phyloP scores from a whole-genome alignment of 2,888 invertebrate genomes.

The Congeria kusceri region DNA sequence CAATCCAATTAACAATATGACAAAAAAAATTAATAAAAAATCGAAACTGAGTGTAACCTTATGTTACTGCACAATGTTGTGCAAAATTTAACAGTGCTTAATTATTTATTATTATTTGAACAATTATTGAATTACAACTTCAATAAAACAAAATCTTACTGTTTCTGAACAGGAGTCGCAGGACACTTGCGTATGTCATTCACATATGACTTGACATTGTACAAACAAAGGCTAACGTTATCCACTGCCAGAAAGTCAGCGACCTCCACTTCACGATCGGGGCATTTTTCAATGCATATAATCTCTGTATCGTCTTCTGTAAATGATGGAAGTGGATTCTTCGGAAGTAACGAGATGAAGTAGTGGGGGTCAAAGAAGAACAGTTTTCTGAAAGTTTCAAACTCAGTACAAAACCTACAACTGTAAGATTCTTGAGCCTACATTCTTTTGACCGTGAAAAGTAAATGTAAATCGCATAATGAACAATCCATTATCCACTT shows the following conservation, averaged over 20 bases:
- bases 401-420: too few species aligned
- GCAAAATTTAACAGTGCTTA: too few species aligned
- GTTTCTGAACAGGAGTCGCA: conserved; percentile 91
- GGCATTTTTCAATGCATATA: conserved; percentile 95
- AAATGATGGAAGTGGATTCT: conserved; percentile 36
- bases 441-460: too few species aligned
- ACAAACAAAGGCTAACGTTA: conserved; percentile 91
- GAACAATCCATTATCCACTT: too few species aligned
- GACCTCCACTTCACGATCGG: conserved; percentile 89
- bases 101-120: too few species aligned
- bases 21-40: too few species aligned
- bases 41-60: too few species aligned
- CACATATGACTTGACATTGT: conserved; percentile 77
- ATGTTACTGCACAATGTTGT: too few species aligned
- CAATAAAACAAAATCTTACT: conserved; percentile 85
- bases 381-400: conserved; percentile 69
- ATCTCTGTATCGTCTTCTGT: conserved; percentile 87
- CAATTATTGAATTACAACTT: too few species aligned
- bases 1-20: too few species aligned
- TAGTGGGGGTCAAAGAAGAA: conserved; percentile 70
- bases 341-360: conserved; percentile 58
- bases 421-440: too few species aligned
- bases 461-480: too few species aligned
- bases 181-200: conserved; percentile 89
- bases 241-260: conserved; percentile 90